These are phyloP conservation scores for Anoplopoma fimbria DNA, from an alignment of 2,113 vertebrate genomes.

Conservation along the genomic window DNA sequence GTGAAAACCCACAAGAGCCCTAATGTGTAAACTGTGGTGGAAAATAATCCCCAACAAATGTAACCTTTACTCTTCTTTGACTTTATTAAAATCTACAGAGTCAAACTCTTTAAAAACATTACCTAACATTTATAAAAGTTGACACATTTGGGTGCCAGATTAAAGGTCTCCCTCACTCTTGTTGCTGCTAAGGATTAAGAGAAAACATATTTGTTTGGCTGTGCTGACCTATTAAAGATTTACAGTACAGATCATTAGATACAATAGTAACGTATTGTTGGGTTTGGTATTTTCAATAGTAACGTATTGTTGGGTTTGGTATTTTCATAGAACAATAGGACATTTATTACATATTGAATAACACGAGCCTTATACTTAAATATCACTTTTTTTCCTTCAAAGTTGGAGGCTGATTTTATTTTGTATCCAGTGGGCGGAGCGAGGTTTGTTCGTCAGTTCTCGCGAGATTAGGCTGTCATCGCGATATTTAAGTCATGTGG, in stretches of 20 bases:
- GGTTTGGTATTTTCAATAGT: too few species aligned
- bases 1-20: neutral
- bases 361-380: neutral
- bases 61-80: neutral
- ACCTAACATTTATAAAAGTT: neutral
- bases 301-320: neutral
- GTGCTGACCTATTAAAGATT: neutral
- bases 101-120: neutral
- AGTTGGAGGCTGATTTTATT: too few species aligned
- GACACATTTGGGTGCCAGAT: neutral
- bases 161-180: too few species aligned
- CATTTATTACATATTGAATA: too few species aligned
- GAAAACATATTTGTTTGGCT: neutral
- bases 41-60: neutral
- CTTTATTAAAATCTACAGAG: neutral
- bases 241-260: too few species aligned
- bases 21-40: neutral
- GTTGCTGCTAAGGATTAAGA: neutral
- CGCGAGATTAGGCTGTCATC: slow-evolving; percentile 4
- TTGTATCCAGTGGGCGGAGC: neutral
- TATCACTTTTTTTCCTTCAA: too few species aligned
- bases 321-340: too few species aligned
- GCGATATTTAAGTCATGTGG: slow-evolving; percentile 11
- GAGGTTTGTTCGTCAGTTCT: neutral
- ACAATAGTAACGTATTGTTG: neutral